phyloP scores from a whole-genome alignment of 2,797 vertebrate species.

The Yasuhikotakia modesta region DNA sequence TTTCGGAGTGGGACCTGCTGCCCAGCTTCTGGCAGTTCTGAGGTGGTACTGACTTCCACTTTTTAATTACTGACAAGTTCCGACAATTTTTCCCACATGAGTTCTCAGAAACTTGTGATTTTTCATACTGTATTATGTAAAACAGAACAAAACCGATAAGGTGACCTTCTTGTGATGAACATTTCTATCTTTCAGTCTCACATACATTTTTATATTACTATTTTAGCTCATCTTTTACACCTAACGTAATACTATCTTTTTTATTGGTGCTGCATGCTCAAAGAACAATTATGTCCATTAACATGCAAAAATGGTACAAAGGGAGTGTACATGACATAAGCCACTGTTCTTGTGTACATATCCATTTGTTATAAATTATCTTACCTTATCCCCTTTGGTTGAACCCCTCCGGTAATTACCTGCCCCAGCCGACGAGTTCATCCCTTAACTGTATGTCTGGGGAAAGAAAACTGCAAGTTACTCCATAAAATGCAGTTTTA shows the following conservation, averaged over 20 bases:
- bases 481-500: background rate
- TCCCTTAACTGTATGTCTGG: conserved; percentile 57
- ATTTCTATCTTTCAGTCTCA: background rate
- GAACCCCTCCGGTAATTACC: conserved; percentile 75
- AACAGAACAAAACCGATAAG: conserved; percentile 20
- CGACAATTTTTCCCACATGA: background rate
- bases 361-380: background rate
- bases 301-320: conserved; percentile 6
- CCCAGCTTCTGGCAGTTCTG: conserved; percentile 19
- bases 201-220: background rate
- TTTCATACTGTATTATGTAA: background rate
- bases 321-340: background rate
- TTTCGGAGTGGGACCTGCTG: background rate
- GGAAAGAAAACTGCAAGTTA: conserved; percentile 11
- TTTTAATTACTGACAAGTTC: conserved; percentile 5
- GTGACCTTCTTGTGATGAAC: conserved; percentile 16
- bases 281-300: background rate
- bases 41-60: conserved; percentile 14
- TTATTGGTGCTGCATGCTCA: background rate
- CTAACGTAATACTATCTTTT: background rate
- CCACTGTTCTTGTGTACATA: background rate
- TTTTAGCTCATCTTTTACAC: background rate
- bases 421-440: conserved; percentile 80
- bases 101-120: background rate
- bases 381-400: conserved; percentile 70